Evolutionary conservation across 2,113 vertebrate species (phyloP).

Genomic region (Lutjanus erythropterus): DNA sequence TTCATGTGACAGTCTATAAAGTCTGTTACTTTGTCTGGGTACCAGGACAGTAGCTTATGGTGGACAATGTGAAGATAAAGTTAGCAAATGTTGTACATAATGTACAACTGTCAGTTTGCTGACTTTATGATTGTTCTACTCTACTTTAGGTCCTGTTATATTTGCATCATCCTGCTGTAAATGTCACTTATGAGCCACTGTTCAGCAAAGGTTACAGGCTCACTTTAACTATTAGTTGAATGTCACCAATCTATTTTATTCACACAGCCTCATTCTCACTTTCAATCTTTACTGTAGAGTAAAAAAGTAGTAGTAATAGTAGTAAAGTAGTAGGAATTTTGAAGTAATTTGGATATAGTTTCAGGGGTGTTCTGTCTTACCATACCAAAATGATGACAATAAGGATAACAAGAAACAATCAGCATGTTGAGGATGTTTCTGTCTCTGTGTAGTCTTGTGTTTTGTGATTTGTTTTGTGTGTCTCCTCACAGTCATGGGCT

Average conservation of each 20-base stretch:
- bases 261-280: too few relatives aligned
- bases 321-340: too few relatives aligned
- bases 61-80: background rate
- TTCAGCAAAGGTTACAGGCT: too few relatives aligned
- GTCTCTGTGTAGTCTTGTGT: background rate
- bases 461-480: background rate
- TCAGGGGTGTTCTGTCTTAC: background rate
- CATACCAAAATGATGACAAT: background rate
- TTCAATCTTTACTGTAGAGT: background rate
- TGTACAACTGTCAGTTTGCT: background rate
- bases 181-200: too few relatives aligned
- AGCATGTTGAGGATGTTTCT: background rate
- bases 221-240: background rate
- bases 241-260: background rate
- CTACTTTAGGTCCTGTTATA: too few relatives aligned
- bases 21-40: background rate
- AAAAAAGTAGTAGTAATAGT: too few relatives aligned
- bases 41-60: background rate
- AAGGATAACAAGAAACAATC: background rate
- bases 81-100: background rate
- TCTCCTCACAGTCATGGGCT: conserved; percentile 87
- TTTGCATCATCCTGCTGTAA: too few relatives aligned
- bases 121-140: background rate
- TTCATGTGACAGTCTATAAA: background rate
- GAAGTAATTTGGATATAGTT: background rate